These are phyloP conservation scores for Tretioscincus oriximinensis DNA, from an alignment of 2,113 vertebrate genomes.

Conservation along the genomic window DNA sequence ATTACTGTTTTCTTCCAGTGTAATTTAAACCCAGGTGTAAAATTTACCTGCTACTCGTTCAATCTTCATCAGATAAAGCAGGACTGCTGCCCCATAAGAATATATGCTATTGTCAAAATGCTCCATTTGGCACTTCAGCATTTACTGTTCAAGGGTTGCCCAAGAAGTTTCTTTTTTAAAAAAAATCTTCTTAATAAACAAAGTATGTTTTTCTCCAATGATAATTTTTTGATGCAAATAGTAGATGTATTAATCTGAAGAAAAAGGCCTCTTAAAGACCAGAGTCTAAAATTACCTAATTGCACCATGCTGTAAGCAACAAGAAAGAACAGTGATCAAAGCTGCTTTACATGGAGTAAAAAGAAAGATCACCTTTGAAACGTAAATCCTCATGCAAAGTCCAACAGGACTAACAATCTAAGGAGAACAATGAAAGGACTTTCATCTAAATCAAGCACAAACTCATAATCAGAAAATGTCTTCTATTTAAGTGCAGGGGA, in stretches of 20 bases:
- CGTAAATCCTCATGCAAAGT: not conserved
- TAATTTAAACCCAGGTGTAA: not conserved
- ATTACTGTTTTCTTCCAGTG: not conserved
- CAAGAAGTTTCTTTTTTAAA: no score
- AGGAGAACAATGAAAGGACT: not conserved
- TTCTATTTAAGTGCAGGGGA: not conserved
- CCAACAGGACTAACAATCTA: not conserved
- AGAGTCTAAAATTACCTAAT: no score
- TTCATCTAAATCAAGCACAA: not conserved
- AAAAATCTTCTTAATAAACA: no score
- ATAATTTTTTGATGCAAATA: no score
- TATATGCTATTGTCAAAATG: not conserved
- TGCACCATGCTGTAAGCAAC: not conserved
- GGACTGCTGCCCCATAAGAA: not conserved
- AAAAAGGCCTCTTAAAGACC: no score
- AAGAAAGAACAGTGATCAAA: no score
- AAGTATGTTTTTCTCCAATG: no score
- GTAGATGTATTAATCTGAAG: no score
- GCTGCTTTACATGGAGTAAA: not conserved
- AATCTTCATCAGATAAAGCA: not conserved
- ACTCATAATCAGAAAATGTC: not conserved
- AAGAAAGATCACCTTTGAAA: not conserved
- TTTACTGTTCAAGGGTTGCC: not conserved
- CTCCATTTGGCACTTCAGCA: not conserved
- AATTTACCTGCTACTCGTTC: not conserved